A percentile compares a stretch with the other conserved stretches of the same genome.
phyloP scores from a whole-genome alignment of 2,888 invertebrate genomes.

The Thymelicus lineola region DNA sequence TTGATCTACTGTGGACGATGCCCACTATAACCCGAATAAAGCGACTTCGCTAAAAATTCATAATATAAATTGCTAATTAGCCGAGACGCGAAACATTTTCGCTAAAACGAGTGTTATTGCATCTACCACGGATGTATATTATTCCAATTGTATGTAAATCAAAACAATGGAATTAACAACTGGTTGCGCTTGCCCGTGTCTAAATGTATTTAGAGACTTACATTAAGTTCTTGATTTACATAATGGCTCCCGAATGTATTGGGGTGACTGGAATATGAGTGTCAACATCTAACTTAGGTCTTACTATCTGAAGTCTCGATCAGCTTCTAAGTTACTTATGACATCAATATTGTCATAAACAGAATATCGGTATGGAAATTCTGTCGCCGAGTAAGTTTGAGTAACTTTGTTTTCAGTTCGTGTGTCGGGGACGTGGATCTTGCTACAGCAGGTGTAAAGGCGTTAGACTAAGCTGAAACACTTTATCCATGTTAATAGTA shows the following conservation, averaged over 20 bases:
- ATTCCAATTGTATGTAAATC: slow-evolving; percentile 34
- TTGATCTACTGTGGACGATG: background rate
- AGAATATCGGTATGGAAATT: background rate
- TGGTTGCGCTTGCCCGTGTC: slow-evolving; percentile 12
- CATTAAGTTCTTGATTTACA: slow-evolving; percentile 26
- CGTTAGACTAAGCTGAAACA: background rate
- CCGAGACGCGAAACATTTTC: slow-evolving; percentile 31
- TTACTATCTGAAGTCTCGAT: no score
- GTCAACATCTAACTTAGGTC: background rate
- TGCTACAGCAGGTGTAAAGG: background rate
- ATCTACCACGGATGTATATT: slow-evolving; percentile 27
- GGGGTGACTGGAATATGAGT: background rate
- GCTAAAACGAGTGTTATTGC: slow-evolving; percentile 29
- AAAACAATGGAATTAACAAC: slow-evolving; percentile 34
- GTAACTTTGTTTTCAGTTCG: background rate
- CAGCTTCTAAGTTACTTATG: background rate
- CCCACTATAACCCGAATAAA: background rate
- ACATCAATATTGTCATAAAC: background rate
- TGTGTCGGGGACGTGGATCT: background rate
- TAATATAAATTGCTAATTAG: slow-evolving; percentile 39
- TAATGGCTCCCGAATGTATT: slow-evolving; percentile 10
- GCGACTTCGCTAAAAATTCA: slow-evolving; percentile 31
- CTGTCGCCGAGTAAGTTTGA: background rate
- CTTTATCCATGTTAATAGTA: no score
- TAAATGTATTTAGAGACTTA: slow-evolving; percentile 27